These are phyloP conservation scores for Rutilus rutilus DNA, from an alignment of 2,113 vertebrate genomes.

Conservation along the genomic window DNA sequence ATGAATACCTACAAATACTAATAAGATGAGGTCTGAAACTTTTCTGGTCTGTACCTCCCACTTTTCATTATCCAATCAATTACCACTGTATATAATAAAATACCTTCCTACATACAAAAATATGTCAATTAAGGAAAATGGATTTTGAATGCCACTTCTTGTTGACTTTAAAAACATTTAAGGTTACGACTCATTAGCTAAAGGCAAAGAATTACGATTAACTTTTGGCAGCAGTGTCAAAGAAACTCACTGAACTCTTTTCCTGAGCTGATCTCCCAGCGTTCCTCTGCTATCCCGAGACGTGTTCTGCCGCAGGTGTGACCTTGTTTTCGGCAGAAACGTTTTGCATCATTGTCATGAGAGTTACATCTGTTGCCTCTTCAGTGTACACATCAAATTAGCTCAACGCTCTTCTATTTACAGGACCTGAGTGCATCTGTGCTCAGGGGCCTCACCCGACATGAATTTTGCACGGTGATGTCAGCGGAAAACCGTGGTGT, in stretches of 20 bases:
- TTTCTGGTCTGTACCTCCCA: background rate
- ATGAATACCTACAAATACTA: background rate
- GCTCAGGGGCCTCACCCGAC: slow-evolving; percentile 5
- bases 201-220: background rate
- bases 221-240: background rate
- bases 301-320: background rate
- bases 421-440: slow-evolving; percentile 2
- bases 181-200: background rate
- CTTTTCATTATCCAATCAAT: background rate
- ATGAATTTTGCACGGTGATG: slow-evolving; percentile 51
- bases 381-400: slow-evolving; percentile 28
- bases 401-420: slow-evolving; percentile 36
- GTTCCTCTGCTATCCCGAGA: background rate
- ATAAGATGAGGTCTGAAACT: background rate
- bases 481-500: slow-evolving; percentile 25
- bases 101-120: background rate
- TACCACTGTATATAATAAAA: background rate
- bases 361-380: background rate
- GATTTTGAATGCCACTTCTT: background rate
- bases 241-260: background rate
- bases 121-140: background rate
- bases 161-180: background rate
- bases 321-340: slow-evolving; percentile 5
- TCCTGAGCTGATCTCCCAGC: background rate
- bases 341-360: background rate